Base-by-base conservation (phyloP, 2,113 vertebrate species). In the Ciconia maguari region DNA sequence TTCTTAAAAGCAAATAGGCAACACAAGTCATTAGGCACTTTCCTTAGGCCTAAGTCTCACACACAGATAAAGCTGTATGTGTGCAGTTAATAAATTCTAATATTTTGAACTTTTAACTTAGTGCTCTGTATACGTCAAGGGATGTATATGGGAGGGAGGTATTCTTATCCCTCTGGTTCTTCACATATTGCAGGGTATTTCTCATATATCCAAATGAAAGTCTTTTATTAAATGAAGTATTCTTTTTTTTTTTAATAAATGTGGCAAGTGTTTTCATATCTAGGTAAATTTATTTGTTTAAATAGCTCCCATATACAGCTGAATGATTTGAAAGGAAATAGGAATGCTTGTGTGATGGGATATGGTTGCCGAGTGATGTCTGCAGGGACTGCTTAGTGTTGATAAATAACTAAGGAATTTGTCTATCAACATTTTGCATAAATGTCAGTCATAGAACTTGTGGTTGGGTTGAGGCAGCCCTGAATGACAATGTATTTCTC, bases 331-430 rank as follows among this genome's bases (percentile, higher is more conserved):
- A 94, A 77, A 92, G 85, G 85, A 95, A 96, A 65, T 86, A 62
- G 69, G 60, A 95, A 89, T 66, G 27, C 65, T 81, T 91, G 49
- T 65, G 62, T 90, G 81, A 96, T 69, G 80, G 94, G 49, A 93
- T 92, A 86, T 69, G 57, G 81, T 32, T 95, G 79, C 69, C 83
- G 79, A 98, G 92, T 93, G 94, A 97, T 84, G 69, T 89, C 83
- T 94, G 74, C 74, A 60, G 96, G 75, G 87, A 93, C 92, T 94
- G 49, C 61, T 92, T 61, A 71, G 41, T 82, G 76, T 83, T 95
- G 87, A 96, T 98, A 96, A 98, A 96, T 79, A 97, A 95, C 71
- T 77, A 89, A 76, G 30, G 96, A 96, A 96, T 96, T 96, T 91
- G 92, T 85, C 90, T 97, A 90, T 65, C 94, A 97, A 87, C 72